These are phyloP conservation scores for Porites cylindrica DNA, from an alignment of 92 coral and sea anemone species.

Conservation along the genomic window DNA sequence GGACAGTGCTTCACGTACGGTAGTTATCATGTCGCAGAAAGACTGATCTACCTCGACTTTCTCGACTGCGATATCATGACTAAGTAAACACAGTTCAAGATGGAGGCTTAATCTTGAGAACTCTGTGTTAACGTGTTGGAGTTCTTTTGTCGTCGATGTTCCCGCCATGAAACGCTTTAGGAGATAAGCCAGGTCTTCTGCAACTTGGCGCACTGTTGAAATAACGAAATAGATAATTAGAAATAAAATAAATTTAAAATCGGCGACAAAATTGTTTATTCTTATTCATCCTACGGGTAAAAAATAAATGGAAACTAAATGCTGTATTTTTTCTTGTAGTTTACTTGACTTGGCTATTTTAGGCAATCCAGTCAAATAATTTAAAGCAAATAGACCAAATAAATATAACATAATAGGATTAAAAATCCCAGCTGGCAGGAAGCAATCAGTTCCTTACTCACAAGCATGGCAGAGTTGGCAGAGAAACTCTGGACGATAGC, in stretches of 20 bases:
- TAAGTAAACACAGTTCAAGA: constrained; percentile 63
- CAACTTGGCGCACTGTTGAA: background rate
- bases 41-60: constrained; percentile 28
- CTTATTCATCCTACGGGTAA: too few species aligned
- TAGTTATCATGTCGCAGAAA: constrained; percentile 41
- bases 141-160: constrained; percentile 44
- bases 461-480: too few species aligned
- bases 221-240: background rate
- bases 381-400: too few species aligned
- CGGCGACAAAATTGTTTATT: too few species aligned
- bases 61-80: constrained; percentile 34
- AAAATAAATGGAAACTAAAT: too few species aligned
- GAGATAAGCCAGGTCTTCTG: constrained; percentile 39
- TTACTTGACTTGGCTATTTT: too few species aligned
- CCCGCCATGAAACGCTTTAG: constrained; percentile 33
- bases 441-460: too few species aligned
- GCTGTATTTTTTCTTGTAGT: too few species aligned
- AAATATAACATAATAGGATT: too few species aligned
- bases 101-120: constrained; percentile 76
- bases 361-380: too few species aligned
- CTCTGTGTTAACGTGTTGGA: constrained; percentile 74
- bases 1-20: constrained; percentile 36
- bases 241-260: background rate
- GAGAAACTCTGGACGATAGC: too few species aligned
- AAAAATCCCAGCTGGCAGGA: too few species aligned